Conservation (phyloP, 2,888 invertebrate genomes). For the Cheilosia pagana region DNA sequence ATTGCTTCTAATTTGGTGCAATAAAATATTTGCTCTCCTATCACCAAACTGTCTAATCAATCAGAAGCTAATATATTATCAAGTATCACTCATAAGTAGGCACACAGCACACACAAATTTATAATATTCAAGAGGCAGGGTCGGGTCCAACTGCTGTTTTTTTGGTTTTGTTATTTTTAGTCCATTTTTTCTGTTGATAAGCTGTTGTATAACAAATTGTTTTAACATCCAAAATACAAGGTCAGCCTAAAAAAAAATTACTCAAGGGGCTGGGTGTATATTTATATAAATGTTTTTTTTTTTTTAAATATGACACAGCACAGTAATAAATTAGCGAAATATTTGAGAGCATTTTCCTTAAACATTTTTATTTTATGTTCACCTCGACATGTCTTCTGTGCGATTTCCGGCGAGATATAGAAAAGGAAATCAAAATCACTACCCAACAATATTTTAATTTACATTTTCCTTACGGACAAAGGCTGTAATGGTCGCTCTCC, state of each 20-base stretch:
- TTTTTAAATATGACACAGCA: too few relatives aligned
- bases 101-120: neutral
- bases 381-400: too few relatives aligned
- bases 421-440: too few relatives aligned
- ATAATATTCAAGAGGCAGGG: constrained; percentile 17
- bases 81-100: neutral
- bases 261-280: too few relatives aligned
- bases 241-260: neutral
- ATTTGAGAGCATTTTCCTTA: too few relatives aligned
- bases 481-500: neutral
- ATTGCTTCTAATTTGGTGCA: constrained; percentile 6
- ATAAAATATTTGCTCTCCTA: constrained; percentile 13
- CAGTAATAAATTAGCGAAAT: too few relatives aligned
- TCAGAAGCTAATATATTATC: constrained; percentile 31
- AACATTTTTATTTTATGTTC: too few relatives aligned
- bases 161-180: constrained; percentile 30
- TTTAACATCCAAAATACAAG: constrained; percentile 35
- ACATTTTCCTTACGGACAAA: constrained; percentile 1
- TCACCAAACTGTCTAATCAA: constrained; percentile 25
- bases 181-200: constrained; percentile 12
- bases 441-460: too few relatives aligned
- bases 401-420: too few relatives aligned
- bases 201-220: constrained; percentile 25
- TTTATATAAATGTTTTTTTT: too few relatives aligned
- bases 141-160: neutral